phyloP scores from a whole-genome alignment of 2,888 invertebrate species.

The Seira ritae region DNA sequence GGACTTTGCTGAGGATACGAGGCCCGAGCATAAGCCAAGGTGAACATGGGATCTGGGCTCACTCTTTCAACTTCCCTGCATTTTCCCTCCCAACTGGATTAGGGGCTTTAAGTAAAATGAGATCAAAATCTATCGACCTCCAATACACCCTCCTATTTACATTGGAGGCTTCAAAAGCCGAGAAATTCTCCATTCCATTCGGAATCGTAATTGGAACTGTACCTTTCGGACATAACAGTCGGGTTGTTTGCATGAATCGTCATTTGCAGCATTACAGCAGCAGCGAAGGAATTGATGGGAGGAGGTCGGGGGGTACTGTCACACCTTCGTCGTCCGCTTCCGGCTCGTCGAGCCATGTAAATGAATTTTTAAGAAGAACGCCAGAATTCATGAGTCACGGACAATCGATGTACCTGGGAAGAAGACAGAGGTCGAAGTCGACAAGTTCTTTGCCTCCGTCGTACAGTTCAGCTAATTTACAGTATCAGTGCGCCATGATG shows the following conservation, averaged over 20 bases:
- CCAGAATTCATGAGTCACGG: no score
- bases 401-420: no score
- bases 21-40: constrained; percentile 41
- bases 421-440: constrained; percentile 30
- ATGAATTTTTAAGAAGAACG: no score
- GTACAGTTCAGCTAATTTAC: constrained; percentile 35
- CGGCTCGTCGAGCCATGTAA: not conserved
- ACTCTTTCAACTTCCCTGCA: constrained; percentile 43
- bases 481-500: constrained; percentile 23
- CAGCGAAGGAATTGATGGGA: not conserved
- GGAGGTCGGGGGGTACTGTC: not conserved
- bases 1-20: constrained; percentile 30
- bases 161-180: constrained; percentile 43
- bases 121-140: constrained; percentile 45
- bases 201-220: constrained; percentile 49
- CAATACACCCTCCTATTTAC: constrained; percentile 46
- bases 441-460: constrained; percentile 37
- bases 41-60: constrained; percentile 44
- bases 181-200: constrained; percentile 36
- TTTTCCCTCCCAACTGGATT: constrained; percentile 35
- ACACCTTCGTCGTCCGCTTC: not conserved
- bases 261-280: no score
- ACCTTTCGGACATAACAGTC: constrained; percentile 25
- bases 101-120: constrained; percentile 29
- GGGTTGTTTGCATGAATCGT: constrained; percentile 25